Base-by-base conservation (phyloP, 1,140 invertebrate genomes). In the Neomicropteryx cornuta region DNA sequence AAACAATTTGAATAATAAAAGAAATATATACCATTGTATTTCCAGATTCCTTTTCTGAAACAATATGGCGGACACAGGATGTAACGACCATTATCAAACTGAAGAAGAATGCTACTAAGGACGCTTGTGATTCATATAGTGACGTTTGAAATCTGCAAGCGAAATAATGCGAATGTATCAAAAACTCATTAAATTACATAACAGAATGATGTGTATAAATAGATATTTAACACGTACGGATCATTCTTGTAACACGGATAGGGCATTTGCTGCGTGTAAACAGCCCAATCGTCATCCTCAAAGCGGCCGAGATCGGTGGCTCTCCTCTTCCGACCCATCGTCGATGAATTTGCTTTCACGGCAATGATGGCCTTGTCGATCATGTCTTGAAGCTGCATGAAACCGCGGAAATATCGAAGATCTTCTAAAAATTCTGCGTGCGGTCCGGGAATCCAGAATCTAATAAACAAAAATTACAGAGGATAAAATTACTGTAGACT, bases 381-480 rank as follows among this genome's bases (percentile, higher is more conserved):
- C 5, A 74, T 62, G 39, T 81, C 76, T 47, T 78, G 77, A 5
- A 80, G 62, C 46, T 79, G 76, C 2, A 80, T 59, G 46, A 81
- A 80, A 1, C 77, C 77, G 1, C 77, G 66, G 49, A 79, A 69
- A 48, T 81, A 81, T 17, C 76, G 68, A 41, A 80, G 62, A 49
- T 80, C 65, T 29, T 77, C 68, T 5, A 79, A 49, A 53, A 80
- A 80, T 43, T 59, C 72, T 2, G 58, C 58, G 40, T 78, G 70
- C 0, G 78, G 76, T 0, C 77, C 77, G 0, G 78, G 77, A 11
- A 70, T 70, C 77, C 77, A 80, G 33, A 79, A 72, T 36, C 73
- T 70, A 39, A 2, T n/a, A 38, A 18, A 38, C 8, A 11, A 4
- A n/a, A n/a, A n/a, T n/a, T n/a, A n/a, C n/a, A n/a, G n/a, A n/a